Conservation (phyloP, 2,888 invertebrate genomes). For the Branchipolynoe longqiensis region DNA sequence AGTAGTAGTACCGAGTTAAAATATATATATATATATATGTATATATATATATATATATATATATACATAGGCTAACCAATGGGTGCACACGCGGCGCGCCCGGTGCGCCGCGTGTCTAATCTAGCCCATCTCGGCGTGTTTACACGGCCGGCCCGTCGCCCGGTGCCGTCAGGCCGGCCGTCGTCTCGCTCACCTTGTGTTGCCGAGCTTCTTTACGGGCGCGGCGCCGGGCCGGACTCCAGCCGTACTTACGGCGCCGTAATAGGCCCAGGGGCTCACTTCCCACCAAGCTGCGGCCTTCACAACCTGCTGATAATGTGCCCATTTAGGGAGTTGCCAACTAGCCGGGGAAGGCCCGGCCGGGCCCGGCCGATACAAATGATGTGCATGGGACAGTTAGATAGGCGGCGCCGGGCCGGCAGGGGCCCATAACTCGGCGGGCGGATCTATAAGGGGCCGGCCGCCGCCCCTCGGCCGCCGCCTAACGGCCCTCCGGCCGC, state of each 20-base stretch:
- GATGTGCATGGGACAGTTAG: constrained; percentile 54
- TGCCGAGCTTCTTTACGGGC: constrained; percentile 1
- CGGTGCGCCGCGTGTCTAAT: neutral
- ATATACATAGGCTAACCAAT: no score
- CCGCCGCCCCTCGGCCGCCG: constrained; percentile 3
- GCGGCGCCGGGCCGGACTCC: neutral
- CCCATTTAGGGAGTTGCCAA: constrained; percentile 54
- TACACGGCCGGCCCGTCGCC: neutral
- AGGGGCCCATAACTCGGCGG: constrained; percentile 18
- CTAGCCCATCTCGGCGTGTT: neutral
- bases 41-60: no score
- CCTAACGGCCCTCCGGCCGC: constrained; percentile 12
- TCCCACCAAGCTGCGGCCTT: constrained; percentile 20
- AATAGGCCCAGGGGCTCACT: constrained; percentile 54
- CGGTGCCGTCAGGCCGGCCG: neutral
- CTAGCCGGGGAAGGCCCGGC: neutral
- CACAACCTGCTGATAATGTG: constrained; percentile 52
- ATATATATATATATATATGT: no score
- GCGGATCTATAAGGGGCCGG: constrained; percentile 33
- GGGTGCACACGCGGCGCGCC: no score
- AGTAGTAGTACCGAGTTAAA: no score
- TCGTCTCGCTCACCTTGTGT: constrained; percentile 1
- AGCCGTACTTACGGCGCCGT: constrained; percentile 33
- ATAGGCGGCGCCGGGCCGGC: constrained; percentile 38
- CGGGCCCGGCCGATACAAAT: constrained; percentile 47